Conservation (phyloP, 30 jellyfish, hydroid and myxozoan genomes). For the Catostylus mosaicus region DNA sequence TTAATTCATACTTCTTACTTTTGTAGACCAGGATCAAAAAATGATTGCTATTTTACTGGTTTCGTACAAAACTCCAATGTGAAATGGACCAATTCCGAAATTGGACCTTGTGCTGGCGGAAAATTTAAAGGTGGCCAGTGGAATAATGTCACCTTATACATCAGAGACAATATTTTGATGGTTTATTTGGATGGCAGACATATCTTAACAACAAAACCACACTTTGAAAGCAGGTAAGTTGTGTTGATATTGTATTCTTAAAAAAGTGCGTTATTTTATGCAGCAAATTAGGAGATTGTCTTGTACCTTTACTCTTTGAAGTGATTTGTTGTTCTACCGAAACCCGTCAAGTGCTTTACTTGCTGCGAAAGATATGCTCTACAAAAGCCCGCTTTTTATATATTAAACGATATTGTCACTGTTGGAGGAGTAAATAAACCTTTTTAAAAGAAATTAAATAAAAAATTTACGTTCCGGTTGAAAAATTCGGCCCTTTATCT, state of each 20-base stretch:
- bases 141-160: slow-evolving; percentile 71
- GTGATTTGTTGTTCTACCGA: no score
- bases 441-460: no score
- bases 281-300: no score
- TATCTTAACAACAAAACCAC: slow-evolving; percentile 50
- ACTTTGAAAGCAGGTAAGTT: slow-evolving; percentile 62
- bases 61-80: slow-evolving; percentile 64
- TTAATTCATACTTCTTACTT: neutral
- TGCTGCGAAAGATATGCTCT: neutral
- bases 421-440: no score
- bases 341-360: no score
- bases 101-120: slow-evolving; percentile 85
- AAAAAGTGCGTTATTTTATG: no score
- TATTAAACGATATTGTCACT: neutral
- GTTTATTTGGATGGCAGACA: slow-evolving; percentile 62
- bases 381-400: neutral
- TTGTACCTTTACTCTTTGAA: no score
- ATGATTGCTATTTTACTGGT: slow-evolving; percentile 78
- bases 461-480: no score
- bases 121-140: slow-evolving; percentile 62
- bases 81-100: slow-evolving; percentile 65
- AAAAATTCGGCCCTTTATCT: no score
- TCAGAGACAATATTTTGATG: slow-evolving; percentile 45
- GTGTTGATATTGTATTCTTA: no score
- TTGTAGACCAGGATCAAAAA: slow-evolving; percentile 56